Evolutionary conservation across 1,140 invertebrate species (phyloP).

Genomic region (Drosophila sturtevanti): DNA sequence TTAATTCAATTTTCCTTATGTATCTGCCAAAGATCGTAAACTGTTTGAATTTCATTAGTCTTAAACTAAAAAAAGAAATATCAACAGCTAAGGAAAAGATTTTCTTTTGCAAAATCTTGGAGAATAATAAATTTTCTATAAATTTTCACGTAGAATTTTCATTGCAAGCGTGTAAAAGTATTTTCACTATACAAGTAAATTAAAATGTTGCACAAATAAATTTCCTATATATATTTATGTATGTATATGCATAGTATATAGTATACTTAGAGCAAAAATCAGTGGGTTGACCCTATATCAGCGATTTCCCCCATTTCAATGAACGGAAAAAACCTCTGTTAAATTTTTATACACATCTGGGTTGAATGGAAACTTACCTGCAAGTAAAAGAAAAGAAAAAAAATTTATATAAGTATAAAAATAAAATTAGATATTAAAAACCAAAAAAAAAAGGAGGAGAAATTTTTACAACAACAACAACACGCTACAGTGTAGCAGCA

Average conservation of each 20-base stretch:
- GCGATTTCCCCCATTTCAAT: not conserved
- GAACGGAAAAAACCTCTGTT: not conserved
- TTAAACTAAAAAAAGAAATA: no score
- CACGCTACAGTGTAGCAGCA: slow-evolving; percentile 1
- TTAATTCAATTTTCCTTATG: no score
- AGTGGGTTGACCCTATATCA: not conserved
- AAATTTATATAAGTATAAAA: slow-evolving; percentile 42
- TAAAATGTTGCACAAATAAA: no score
- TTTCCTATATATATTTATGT: not conserved
- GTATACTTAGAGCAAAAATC: not conserved
- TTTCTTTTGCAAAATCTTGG: no score
- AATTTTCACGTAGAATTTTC: no score
- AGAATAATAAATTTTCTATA: no score
- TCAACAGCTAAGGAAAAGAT: no score
- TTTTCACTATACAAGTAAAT: no score
- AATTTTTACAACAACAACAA: not conserved
- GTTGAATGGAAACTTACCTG: slow-evolving; percentile 66
- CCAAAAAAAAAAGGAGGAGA: slow-evolving; percentile 14
- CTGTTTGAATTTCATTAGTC: no score
- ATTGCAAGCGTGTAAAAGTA: no score
- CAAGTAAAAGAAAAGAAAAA: slow-evolving; percentile 49
- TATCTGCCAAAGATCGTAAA: no score
- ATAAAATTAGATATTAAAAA: slow-evolving; percentile 72
- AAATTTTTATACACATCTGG: slow-evolving; percentile 6
- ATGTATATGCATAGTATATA: no score